Conservation (phyloP, 2,888 invertebrate species). For the Spodoptera picta region DNA sequence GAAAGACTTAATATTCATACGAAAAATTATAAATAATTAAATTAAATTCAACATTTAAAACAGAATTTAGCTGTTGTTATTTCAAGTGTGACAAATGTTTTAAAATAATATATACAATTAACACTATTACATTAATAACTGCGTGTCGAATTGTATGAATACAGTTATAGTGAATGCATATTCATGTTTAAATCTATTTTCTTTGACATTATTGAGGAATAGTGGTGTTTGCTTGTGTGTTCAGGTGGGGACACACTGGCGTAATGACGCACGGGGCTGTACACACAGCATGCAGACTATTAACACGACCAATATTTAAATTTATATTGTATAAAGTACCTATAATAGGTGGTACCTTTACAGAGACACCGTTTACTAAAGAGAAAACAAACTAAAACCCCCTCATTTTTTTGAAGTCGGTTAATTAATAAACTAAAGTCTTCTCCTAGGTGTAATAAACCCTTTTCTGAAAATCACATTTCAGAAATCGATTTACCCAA, state of each 20-base stretch:
- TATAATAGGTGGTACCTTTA: no score
- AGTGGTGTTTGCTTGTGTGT: not conserved
- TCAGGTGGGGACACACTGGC: conserved; percentile 16
- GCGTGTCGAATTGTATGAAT: not conserved
- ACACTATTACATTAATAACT: conserved; percentile 1
- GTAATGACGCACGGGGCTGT: conserved; percentile 20
- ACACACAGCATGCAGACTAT: not conserved
- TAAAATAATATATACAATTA: not conserved
- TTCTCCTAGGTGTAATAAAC: no score
- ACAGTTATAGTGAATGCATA: not conserved
- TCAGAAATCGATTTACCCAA: no score
- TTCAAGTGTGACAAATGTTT: conserved; percentile 4
- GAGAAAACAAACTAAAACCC: no score
- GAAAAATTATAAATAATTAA: not conserved
- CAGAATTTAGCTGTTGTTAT: conserved; percentile 4
- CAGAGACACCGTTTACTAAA: no score
- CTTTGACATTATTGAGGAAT: not conserved
- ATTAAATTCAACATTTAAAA: conserved; percentile 2
- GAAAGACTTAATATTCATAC: no score
- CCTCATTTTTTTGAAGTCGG: no score
- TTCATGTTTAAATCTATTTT: not conserved
- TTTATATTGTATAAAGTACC: no score
- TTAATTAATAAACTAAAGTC: no score
- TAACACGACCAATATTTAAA: no score
- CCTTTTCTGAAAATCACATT: no score